These are phyloP conservation scores for Pandemis heparana DNA, from an alignment of 2,888 invertebrate species.

Conservation along the genomic window DNA sequence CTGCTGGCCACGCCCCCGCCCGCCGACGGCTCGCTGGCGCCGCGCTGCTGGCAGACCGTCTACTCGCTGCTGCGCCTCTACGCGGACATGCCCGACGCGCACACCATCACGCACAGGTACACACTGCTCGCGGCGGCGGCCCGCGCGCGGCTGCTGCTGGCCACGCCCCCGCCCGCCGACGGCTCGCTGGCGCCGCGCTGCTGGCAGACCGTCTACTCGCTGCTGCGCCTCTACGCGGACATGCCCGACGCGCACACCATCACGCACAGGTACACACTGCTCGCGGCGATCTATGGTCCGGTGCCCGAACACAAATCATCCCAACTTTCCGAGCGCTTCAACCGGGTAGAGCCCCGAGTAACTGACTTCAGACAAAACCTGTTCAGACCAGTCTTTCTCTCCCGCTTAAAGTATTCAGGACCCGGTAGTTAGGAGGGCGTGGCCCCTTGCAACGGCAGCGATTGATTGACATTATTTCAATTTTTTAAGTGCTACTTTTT, in stretches of 20 bases:
- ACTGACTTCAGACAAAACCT: too few relatives aligned
- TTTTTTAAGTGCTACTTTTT: too few relatives aligned
- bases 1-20: conserved; percentile 37
- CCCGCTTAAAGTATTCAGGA: too few relatives aligned
- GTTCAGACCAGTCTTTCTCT: neutral
- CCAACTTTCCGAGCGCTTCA: too few relatives aligned
- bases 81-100: conserved; percentile 97
- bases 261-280: conserved; percentile 86
- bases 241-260: conserved; percentile 98
- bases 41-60: conserved; percentile 97
- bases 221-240: conserved; percentile 96
- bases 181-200: conserved; percentile 90
- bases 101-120: conserved; percentile 93
- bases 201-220: conserved; percentile 97
- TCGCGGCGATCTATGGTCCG: too few relatives aligned
- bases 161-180: conserved; percentile 48
- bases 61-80: conserved; percentile 96
- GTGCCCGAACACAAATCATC: too few relatives aligned
- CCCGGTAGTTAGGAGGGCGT: too few relatives aligned
- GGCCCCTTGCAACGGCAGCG: too few relatives aligned
- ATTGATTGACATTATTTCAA: too few relatives aligned
- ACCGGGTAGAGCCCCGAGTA: too few relatives aligned
- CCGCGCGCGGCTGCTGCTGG: neutral
- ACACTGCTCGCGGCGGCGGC: too few relatives aligned
- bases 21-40: conserved; percentile 79